Evolutionary conservation across 2,888 invertebrate species (phyloP), one percentile per base, ranked within the genome.

Genomic region (Dendrolimus houi): DNA sequence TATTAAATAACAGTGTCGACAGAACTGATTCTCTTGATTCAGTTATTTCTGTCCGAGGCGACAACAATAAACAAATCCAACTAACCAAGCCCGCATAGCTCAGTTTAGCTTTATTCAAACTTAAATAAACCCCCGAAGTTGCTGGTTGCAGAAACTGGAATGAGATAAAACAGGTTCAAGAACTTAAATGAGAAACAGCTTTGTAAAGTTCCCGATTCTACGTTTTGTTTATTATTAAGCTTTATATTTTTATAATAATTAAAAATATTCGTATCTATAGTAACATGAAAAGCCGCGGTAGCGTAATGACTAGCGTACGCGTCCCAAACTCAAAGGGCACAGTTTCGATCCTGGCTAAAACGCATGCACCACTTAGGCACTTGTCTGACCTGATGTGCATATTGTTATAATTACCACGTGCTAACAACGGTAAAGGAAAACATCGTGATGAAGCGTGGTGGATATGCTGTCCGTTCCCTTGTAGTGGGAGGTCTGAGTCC

Each of bases 161-260:
- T 77, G 77, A 81, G 82, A 83, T 84, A 81, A 82, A 83, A 82
- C 81, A 79, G 79, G 79, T 78, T 74, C 78, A 79, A 77, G 79
- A 75, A 83, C 74, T 82, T 81, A 79, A 81, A 81, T 81, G 77
- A 82, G 78, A 76, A 80, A 77, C 79, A 74, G 76, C 73, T 79
- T 79, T 66, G 69, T 75, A 76, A 82, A 81, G 74, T 81, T 79
- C 64, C 65, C 65, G n/a, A 54, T 54, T n/a, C 70, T 67, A 69
- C 65, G 70, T 63, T 60, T 64, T 67, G 67, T 71, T 76, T 74
- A 67, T 68, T 71, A 78, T 83, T 79, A 77, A 72, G 17, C 12
- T 54, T 54, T 14, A 41, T 12, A 54, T 9, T 12, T 12, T 1
- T 53, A 13, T n/a, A 17, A 12, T n/a, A 53, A 53, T 2, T 3